A percentile compares a stretch with the other conserved stretches of the same genome.
phyloP scores from a whole-genome alignment of 2,797 vertebrate genomes.

The Hybognathus amarus region DNA sequence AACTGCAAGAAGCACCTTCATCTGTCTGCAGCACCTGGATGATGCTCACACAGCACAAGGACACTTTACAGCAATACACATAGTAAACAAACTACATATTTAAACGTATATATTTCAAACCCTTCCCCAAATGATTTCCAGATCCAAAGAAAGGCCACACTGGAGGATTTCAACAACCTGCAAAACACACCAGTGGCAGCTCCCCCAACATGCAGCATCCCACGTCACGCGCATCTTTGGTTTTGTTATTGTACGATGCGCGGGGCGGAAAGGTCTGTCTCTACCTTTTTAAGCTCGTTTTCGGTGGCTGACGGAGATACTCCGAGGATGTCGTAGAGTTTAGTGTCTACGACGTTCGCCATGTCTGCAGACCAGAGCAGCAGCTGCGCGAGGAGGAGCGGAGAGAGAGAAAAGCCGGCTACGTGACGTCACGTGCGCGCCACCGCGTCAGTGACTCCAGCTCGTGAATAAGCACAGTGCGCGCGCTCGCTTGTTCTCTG shows the following conservation, averaged over 20 bases:
- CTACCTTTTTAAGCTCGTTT: conserved; percentile 95
- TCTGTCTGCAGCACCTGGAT: neutral
- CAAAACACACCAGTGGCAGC: conserved; percentile 27
- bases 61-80: neutral
- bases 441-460: neutral
- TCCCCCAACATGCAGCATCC: conserved; percentile 18
- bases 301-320: conserved; percentile 91
- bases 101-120: neutral
- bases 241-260: neutral
- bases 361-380: conserved; percentile 75
- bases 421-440: conserved; percentile 48
- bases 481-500: conserved; percentile 12
- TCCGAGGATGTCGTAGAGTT: conserved; percentile 95
- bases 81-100: neutral
- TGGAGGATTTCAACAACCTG: neutral
- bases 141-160: conserved; percentile 1
- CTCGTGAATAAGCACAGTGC: neutral
- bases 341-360: conserved; percentile 93
- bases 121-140: neutral
- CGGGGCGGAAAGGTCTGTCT: neutral
- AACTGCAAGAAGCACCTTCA: neutral
- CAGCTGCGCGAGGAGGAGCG: conserved; percentile 59
- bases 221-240: neutral
- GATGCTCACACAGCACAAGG: neutral
- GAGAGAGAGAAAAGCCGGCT: conserved; percentile 51